These are phyloP conservation scores for Penaeus vannamei DNA, from an alignment of 1,140 invertebrate genomes.

Conservation along the genomic window DNA sequence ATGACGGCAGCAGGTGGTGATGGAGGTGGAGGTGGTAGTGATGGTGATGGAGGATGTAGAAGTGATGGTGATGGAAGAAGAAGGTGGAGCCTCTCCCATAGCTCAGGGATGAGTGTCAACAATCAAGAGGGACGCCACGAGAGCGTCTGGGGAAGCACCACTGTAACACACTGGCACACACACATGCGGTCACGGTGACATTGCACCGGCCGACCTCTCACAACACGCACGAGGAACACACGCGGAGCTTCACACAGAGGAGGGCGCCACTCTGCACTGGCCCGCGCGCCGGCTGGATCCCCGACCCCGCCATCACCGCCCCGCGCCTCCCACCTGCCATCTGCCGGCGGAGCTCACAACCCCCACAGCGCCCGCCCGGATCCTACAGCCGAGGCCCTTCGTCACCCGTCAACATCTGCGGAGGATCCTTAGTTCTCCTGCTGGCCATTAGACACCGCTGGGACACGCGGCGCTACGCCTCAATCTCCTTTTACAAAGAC, in stretches of 20 bases:
- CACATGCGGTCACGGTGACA: slow-evolving; percentile 52
- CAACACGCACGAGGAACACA: slow-evolving; percentile 51
- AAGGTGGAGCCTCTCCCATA: slow-evolving; percentile 57
- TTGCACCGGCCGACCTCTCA: slow-evolving; percentile 53
- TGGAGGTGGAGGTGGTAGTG: slow-evolving; percentile 21
- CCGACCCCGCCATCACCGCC: slow-evolving; percentile 48
- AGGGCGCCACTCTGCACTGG: slow-evolving; percentile 57
- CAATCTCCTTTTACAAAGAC: too few relatives aligned
- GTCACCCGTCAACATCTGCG: slow-evolving; percentile 6
- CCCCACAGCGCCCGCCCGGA: slow-evolving; percentile 4
- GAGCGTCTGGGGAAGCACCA: slow-evolving; percentile 49
- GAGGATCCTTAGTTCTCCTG: not conserved
- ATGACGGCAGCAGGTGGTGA: slow-evolving; percentile 41
- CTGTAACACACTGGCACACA: slow-evolving; percentile 46
- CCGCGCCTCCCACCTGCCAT: slow-evolving; percentile 47
- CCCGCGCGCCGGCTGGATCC: slow-evolving; percentile 26
- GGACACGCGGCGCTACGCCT: too few relatives aligned
- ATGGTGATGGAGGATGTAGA: slow-evolving; percentile 44
- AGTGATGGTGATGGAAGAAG: slow-evolving; percentile 42
- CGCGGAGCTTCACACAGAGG: slow-evolving; percentile 55
- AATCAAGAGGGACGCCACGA: slow-evolving; percentile 48
- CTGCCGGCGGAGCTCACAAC: slow-evolving; percentile 44
- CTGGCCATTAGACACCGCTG: too few relatives aligned
- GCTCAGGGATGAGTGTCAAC: slow-evolving; percentile 41
- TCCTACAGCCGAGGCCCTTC: not conserved